Evolutionary conservation across 2,113 vertebrate genomes (phyloP).

Genomic region (Sceloporus tristichus): DNA sequence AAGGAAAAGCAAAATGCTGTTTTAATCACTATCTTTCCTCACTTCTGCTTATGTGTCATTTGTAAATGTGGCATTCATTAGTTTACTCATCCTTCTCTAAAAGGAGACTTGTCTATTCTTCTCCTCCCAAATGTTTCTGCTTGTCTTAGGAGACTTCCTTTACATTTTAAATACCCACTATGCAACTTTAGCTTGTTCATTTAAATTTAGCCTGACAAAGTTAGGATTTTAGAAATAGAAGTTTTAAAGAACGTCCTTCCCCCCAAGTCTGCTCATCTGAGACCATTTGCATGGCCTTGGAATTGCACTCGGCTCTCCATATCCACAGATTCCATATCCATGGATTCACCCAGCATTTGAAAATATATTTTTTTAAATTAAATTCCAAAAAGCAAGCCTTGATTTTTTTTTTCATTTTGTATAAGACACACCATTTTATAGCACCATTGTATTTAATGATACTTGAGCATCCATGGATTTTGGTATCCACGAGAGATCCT

Average conservation of each 20-base stretch:
- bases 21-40: not conserved
- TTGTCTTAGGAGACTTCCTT: not conserved
- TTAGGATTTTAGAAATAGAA: not conserved
- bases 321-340: no score
- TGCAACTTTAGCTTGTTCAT: not conserved
- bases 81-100: not conserved
- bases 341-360: no score
- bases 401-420: no score
- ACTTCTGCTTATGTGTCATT: not conserved
- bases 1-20: conserved; percentile 18
- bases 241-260: not conserved
- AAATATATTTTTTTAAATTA: no score
- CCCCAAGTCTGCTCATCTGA: not conserved
- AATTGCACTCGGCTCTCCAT: not conserved
- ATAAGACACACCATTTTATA: no score
- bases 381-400: no score
- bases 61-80: conserved; percentile 19
- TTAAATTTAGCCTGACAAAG: not conserved
- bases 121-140: not conserved
- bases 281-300: not conserved
- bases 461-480: no score
- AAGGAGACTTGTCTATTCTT: not conserved
- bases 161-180: not conserved
- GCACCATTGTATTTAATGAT: no score
- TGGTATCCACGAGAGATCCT: no score